Conservation (phyloP, 1,140 invertebrate genomes). For the Lucilia sericata region DNA sequence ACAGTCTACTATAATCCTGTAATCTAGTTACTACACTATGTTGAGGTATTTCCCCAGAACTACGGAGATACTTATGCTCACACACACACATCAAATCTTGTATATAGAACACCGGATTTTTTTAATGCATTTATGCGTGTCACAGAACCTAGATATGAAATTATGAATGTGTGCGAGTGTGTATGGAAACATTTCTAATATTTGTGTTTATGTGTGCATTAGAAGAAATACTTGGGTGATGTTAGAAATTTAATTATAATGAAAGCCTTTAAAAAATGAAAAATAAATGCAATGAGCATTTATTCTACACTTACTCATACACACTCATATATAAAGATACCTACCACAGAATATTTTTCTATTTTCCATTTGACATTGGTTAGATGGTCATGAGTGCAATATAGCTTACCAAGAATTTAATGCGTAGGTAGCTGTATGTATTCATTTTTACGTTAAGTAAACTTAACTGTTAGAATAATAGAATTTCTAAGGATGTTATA, state of each 20-base stretch:
- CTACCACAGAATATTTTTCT: not conserved
- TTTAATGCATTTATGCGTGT: slow-evolving; percentile 18
- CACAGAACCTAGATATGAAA: not conserved
- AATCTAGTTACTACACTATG: too few relatives aligned
- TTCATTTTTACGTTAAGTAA: not conserved
- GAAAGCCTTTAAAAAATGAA: not conserved
- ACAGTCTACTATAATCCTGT: too few relatives aligned
- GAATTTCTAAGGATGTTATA: not conserved
- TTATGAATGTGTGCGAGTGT: not conserved
- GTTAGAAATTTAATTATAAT: slow-evolving; percentile 22
- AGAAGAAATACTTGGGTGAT: not conserved
- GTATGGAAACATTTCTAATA: not conserved
- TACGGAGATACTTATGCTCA: too few relatives aligned
- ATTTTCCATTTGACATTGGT: slow-evolving; percentile 3
- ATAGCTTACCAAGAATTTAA: not conserved
- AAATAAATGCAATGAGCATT: slow-evolving; percentile 8
- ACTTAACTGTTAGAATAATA: not conserved
- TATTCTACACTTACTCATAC: not conserved
- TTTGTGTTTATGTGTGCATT: not conserved
- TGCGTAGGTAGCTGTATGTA: not conserved
- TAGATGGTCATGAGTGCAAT: not conserved
- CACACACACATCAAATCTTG: not conserved
- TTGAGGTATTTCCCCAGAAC: too few relatives aligned
- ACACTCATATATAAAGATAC: not conserved
- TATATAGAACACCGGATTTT: not conserved